Conservation (phyloP, 2,797 vertebrate genomes). For the Lepus oiostolus region DNA sequence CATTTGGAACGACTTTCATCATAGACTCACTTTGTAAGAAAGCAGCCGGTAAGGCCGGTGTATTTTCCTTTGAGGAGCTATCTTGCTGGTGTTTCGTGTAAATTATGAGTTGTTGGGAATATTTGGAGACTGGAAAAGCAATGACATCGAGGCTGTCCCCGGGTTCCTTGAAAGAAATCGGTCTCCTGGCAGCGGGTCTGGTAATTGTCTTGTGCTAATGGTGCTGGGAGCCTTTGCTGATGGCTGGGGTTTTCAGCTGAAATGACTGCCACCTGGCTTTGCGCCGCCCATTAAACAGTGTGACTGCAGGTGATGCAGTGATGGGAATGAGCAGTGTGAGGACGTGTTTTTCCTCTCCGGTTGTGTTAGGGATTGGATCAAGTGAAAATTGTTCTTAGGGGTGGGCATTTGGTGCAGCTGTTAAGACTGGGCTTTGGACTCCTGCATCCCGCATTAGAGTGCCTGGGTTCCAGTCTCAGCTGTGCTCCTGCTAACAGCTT, state of each 20-base stretch:
- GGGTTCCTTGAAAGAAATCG: not conserved
- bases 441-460: no score
- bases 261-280: not conserved
- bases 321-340: not conserved
- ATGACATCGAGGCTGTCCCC: not conserved
- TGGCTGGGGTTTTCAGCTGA: not conserved
- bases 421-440: no score
- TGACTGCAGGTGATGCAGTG: not conserved
- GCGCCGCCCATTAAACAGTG: not conserved
- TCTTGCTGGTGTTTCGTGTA: not conserved
- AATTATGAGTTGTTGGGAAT: not conserved
- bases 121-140: not conserved
- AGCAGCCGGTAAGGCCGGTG: not conserved
- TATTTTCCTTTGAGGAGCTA: slow-evolving; percentile 4
- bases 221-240: not conserved
- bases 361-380: not conserved
- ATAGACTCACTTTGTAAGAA: not conserved
- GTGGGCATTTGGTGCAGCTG: no score
- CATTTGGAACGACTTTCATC: slow-evolving; percentile 29
- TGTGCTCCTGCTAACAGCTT: no score
- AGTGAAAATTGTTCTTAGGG: not conserved
- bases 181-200: rapidly evolving
- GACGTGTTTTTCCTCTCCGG: not conserved
- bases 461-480: no score
- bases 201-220: not conserved